Percentiles rank a stretch among this genome's conserved stretches.
phyloP scores from a whole-genome alignment of 2,113 vertebrate species.

The Cyanocitta stelleri region DNA sequence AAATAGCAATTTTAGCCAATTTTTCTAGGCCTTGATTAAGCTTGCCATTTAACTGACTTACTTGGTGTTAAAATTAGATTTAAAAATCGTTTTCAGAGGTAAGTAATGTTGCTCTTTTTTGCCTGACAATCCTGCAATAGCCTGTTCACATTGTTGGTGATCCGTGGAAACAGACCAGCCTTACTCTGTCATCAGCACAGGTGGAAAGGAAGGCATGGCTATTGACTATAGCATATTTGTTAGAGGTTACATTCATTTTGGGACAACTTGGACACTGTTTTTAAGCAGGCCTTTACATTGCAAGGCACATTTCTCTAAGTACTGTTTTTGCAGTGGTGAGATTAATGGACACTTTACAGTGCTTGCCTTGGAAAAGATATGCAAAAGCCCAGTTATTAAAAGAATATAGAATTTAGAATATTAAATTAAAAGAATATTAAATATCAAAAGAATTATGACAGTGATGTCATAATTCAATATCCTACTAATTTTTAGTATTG shows the following conservation, averaged over 20 bases:
- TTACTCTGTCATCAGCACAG: neutral
- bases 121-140: neutral
- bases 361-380: neutral
- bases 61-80: neutral
- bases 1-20: neutral
- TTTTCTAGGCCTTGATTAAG: neutral
- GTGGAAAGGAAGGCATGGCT: neutral
- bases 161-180: neutral
- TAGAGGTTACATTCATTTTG: neutral
- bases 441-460: no score
- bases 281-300: neutral
- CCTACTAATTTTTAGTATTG: neutral
- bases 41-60: neutral
- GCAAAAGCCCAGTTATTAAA: neutral
- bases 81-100: neutral
- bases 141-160: neutral
- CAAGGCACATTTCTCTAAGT: neutral
- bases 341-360: neutral
- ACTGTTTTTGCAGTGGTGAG: neutral
- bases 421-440: no score
- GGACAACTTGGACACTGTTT: neutral
- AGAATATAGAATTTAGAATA: neutral
- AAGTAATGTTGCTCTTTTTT: neutral
- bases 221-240: rapidly evolving
- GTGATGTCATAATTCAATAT: neutral